phyloP scores from a whole-genome alignment of 2,888 invertebrate species.

The Acronicta leporina region DNA sequence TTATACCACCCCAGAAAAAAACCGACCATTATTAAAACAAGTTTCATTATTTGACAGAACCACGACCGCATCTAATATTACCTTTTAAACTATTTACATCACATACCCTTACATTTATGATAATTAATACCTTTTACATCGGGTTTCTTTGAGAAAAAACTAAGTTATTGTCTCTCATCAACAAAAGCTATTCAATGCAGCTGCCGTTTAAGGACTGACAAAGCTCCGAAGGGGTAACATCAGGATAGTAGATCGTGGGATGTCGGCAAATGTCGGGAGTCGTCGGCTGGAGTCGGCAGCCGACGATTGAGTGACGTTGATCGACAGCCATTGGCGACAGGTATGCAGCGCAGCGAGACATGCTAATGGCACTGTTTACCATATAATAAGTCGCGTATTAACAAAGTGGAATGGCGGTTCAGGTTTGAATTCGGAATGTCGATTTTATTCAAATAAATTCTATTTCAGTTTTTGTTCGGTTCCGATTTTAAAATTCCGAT shows the following conservation, averaged over 20 bases:
- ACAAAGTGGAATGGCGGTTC: slow-evolving; percentile 65
- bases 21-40: slow-evolving; percentile 47
- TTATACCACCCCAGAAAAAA: slow-evolving; percentile 45
- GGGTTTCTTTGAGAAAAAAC: slow-evolving; percentile 65
- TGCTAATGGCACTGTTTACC: slow-evolving; percentile 86
- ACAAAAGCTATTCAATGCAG: slow-evolving; percentile 78
- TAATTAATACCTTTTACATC: slow-evolving; percentile 76
- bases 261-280: slow-evolving; percentile 72
- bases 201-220: slow-evolving; percentile 84
- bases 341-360: slow-evolving; percentile 75
- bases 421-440: slow-evolving; percentile 63
- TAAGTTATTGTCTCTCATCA: slow-evolving; percentile 72
- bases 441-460: slow-evolving; percentile 61
- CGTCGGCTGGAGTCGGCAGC: slow-evolving; percentile 64
- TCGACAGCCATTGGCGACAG: slow-evolving; percentile 77
- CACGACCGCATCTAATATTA: slow-evolving; percentile 56
- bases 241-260: slow-evolving; percentile 77
- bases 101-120: slow-evolving; percentile 70
- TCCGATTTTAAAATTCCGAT: slow-evolving; percentile 43
- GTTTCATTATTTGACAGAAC: slow-evolving; percentile 53
- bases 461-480: slow-evolving; percentile 53
- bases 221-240: slow-evolving; percentile 83
- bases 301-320: slow-evolving; percentile 80
- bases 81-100: slow-evolving; percentile 57
- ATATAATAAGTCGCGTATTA: slow-evolving; percentile 84